phyloP scores from a whole-genome alignment of 2,113 vertebrate genomes.

The Puntigrus tetrazona region DNA sequence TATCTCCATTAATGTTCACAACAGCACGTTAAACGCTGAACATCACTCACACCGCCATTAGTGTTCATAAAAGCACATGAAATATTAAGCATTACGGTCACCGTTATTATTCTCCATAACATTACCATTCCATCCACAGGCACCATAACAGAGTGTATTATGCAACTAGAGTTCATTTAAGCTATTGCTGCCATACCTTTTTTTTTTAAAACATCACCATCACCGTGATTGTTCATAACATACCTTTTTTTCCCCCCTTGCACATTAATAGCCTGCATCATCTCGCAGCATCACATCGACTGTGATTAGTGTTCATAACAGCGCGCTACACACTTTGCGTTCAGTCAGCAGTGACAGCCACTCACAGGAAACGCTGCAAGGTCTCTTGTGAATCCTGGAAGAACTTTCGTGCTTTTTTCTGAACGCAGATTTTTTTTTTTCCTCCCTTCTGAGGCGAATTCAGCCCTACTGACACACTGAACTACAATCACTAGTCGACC shows the following conservation, averaged over 20 bases:
- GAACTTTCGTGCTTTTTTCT: background rate
- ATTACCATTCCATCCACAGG: background rate
- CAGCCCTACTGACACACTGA: conserved; percentile 32
- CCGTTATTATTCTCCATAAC: background rate
- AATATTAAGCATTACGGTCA: background rate
- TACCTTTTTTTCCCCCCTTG: too few species aligned
- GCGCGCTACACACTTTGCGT: background rate
- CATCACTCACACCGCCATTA: background rate
- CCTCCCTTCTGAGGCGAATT: conserved; percentile 28
- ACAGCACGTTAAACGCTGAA: background rate
- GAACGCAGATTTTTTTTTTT: background rate
- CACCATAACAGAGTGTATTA: background rate
- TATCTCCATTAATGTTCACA: background rate
- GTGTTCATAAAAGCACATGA: background rate
- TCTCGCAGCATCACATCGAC: background rate
- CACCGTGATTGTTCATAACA: too few species aligned
- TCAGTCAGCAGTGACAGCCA: background rate
- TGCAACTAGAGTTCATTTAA: too few species aligned
- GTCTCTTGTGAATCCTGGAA: background rate
- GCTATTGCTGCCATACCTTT: too few species aligned
- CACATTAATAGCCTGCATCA: background rate
- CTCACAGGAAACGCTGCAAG: background rate
- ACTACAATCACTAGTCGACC: conserved; percentile 43
- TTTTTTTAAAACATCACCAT: too few species aligned
- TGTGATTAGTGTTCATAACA: background rate